Base-by-base conservation (phyloP, 2,888 invertebrate genomes). In the Ligdia adustata region DNA sequence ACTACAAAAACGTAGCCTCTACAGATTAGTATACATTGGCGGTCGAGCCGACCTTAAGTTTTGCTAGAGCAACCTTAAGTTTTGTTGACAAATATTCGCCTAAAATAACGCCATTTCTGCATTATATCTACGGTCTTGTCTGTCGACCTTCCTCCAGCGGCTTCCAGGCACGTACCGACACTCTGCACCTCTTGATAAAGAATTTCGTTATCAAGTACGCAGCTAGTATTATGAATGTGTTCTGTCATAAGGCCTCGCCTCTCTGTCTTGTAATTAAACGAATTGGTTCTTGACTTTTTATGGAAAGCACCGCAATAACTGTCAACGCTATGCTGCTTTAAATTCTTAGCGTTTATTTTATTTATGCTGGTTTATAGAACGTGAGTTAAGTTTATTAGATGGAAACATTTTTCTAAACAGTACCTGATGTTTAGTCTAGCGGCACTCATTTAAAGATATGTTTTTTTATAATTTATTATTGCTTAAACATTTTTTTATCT, bases 171-270 rank as follows among this genome's bases (percentile, higher is more conserved):
- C 81, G 81, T 77, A 64, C 62, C 70, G 58, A 66, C 76, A 71
- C 76, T 77, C 69, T 72, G 66, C 72, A 75, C 74, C 76, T 74
- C 77, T 75, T 80, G 76, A 78, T 81, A 81, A 80, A 82, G 82
- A 82, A 84, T 84, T 82, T 82, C 79, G 82, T 84, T 83, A 84
- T 75, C 75, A 77, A 60, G 76, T 72, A 68, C 70, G 69, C 68
- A 55, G 60, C 66, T 66, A 70, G 55, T 49, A 43, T 53, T 52
- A 69, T 72, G 76, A 75, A 77, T 81, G 72, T 74, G 69, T 72
- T 66, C 71, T 67, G 66, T 67, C 67, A 73, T 68, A 69, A 70
- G 64, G 64, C 64, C 57, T 56, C 62, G 49, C 57, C 55, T 59
- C 65, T 64, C 20, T 51, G 46, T 45, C 52, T 49, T 52, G 55